phyloP scores from a whole-genome alignment of 2,888 invertebrate species.

The Norana najaformis region DNA sequence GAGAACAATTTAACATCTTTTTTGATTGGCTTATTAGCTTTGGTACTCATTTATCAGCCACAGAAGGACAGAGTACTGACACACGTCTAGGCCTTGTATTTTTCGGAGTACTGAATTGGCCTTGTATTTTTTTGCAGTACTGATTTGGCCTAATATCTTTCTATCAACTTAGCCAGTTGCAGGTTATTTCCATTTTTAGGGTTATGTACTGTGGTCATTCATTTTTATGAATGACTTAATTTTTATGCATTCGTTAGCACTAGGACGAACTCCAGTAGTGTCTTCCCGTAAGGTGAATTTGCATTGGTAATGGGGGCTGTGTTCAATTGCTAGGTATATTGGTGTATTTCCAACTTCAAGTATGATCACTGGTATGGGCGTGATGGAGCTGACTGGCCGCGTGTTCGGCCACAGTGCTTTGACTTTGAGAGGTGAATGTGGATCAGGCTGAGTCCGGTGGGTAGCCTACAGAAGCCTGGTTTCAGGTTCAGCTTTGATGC shows the following conservation, averaged over 20 bases:
- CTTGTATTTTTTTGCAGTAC: not conserved
- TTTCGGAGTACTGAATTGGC: not conserved
- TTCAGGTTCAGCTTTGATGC: too few relatives aligned
- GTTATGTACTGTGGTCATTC: not conserved
- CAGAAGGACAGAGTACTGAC: not conserved
- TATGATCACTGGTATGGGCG: not conserved
- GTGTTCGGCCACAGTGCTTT: not conserved
- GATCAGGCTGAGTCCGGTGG: not conserved
- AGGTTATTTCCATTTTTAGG: not conserved
- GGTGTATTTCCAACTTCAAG: not conserved
- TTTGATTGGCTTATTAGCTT: not conserved
- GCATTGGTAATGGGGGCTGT: not conserved
- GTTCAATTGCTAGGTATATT: not conserved
- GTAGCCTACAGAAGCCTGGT: too few relatives aligned
- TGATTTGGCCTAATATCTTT: not conserved
- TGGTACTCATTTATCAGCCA: not conserved
- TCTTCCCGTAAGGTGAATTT: not conserved
- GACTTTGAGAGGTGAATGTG: not conserved
- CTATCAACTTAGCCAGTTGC: not conserved
- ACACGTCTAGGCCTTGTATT: too few relatives aligned
- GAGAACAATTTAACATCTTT: not conserved
- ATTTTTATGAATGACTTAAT: too few relatives aligned
- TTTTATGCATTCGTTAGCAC: not conserved
- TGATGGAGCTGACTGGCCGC: not conserved
- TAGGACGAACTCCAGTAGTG: not conserved